These are phyloP conservation scores for Drosophila buzzatii DNA, from an alignment of 2,888 invertebrate species.

Conservation along the genomic window DNA sequence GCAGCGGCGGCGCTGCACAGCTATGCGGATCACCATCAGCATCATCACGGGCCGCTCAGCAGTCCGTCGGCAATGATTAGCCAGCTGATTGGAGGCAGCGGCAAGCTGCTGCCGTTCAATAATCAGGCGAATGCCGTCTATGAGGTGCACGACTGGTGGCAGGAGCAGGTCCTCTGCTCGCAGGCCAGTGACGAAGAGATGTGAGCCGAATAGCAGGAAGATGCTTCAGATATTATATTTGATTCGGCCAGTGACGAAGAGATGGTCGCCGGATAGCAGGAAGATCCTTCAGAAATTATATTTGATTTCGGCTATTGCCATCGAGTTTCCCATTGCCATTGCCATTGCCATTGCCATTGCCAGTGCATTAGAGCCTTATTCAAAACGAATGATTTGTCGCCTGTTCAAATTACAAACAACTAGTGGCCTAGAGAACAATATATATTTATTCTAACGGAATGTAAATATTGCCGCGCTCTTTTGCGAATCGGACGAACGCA, in stretches of 20 bases:
- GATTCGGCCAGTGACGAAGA: slow-evolving; percentile 87
- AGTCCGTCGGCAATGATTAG: slow-evolving; percentile 79
- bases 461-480: slow-evolving; percentile 17
- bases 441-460: slow-evolving; percentile 17
- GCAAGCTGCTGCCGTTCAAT: slow-evolving; percentile 81
- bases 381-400: slow-evolving; percentile 7
- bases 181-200: slow-evolving; percentile 88
- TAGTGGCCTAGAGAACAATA: slow-evolving; percentile 61
- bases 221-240: background rate
- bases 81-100: slow-evolving; percentile 72
- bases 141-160: slow-evolving; percentile 95
- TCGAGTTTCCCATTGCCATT: background rate
- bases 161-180: slow-evolving; percentile 89
- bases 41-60: slow-evolving; percentile 70
- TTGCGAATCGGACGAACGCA: slow-evolving; percentile 22
- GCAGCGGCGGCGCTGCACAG: slow-evolving; percentile 42
- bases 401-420: slow-evolving; percentile 32
- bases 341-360: background rate
- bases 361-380: slow-evolving; percentile 6
- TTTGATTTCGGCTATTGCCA: background rate
- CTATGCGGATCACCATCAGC: slow-evolving; percentile 60
- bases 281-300: background rate
- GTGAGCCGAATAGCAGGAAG: slow-evolving; percentile 28
- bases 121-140: slow-evolving; percentile 86
- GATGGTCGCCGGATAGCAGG: slow-evolving; percentile 31